Conservation (phyloP, 2,797 vertebrate genomes). For the Chrysocyon brachyurus region DNA sequence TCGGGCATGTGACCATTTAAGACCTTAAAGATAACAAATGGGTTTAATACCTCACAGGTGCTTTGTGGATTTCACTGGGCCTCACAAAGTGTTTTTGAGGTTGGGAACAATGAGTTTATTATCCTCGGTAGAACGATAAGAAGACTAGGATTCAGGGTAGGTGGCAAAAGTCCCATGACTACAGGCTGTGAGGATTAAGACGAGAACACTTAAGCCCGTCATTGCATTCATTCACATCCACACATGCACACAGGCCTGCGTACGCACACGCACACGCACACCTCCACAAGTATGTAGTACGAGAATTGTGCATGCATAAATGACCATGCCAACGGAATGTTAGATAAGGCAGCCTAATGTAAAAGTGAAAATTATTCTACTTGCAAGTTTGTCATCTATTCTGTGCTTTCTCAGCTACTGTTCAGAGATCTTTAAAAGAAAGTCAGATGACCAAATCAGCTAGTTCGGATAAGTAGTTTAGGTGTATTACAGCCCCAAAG, state of each 20-base stretch:
- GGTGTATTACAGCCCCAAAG: background rate
- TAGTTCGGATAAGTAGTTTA: background rate
- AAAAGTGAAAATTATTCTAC: conserved; percentile 25
- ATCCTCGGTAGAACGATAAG: background rate
- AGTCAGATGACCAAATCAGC: background rate
- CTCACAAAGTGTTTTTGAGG: conserved; percentile 39
- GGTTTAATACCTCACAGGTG: background rate
- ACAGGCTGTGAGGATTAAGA: background rate
- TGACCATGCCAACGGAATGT: background rate
- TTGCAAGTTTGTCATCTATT: conserved; percentile 37
- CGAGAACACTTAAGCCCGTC: background rate
- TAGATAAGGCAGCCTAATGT: background rate
- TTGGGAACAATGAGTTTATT: background rate
- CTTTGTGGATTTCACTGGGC: background rate
- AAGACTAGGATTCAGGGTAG: conserved; percentile 1
- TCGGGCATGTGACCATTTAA: background rate
- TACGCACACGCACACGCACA: background rate
- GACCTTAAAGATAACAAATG: conserved; percentile 8
- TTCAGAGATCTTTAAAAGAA: conserved; percentile 38
- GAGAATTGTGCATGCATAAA: background rate
- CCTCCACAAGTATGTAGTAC: background rate
- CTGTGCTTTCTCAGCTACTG: background rate
- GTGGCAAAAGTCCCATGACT: background rate
- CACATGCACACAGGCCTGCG: too few relatives aligned
- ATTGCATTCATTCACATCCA: background rate